These are phyloP conservation scores for Amphiduros pacificus DNA, from an alignment of 2,888 invertebrate genomes.

Conservation along the genomic window DNA sequence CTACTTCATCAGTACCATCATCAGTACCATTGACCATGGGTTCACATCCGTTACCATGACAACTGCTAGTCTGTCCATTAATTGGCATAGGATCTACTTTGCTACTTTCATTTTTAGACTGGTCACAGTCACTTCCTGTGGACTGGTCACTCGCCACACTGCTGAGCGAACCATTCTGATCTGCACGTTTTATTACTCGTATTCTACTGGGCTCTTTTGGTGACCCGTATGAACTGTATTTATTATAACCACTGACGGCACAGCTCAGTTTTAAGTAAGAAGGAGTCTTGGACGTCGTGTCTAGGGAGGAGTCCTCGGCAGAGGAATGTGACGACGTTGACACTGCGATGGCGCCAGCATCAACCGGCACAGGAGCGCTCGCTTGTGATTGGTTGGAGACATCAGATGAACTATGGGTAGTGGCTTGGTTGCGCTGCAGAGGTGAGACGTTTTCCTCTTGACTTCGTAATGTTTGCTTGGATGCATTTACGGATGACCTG, in stretches of 20 bases:
- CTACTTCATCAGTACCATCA: too few relatives aligned
- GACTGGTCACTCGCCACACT: background rate
- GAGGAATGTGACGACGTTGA: background rate
- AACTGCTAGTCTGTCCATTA: too few relatives aligned
- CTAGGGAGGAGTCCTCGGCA: background rate
- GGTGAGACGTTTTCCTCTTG: constrained; percentile 1
- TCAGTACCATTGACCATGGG: too few relatives aligned
- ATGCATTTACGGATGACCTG: constrained; percentile 6
- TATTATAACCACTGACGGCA: constrained; percentile 51
- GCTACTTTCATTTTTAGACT: too few relatives aligned
- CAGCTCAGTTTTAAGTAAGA: constrained; percentile 53
- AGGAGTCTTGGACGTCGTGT: constrained; percentile 32
- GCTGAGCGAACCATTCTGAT: constrained; percentile 7
- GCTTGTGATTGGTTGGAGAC: background rate
- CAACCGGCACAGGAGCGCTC: constrained; percentile 3
- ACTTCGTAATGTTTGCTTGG: constrained; percentile 11
- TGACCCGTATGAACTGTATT: constrained; percentile 34
- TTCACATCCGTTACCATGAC: too few relatives aligned
- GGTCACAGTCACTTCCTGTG: too few relatives aligned
- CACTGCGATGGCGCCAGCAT: background rate
- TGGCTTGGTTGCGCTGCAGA: background rate
- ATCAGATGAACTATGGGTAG: background rate
- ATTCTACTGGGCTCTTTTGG: constrained; percentile 6
- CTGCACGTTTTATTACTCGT: constrained; percentile 4
- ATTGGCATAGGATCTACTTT: too few relatives aligned